A percentile compares a stretch with the other conserved stretches of the same genome.
Conservation (phyloP, 2,113 vertebrate genomes). For the Apodemus sylvaticus region DNA sequence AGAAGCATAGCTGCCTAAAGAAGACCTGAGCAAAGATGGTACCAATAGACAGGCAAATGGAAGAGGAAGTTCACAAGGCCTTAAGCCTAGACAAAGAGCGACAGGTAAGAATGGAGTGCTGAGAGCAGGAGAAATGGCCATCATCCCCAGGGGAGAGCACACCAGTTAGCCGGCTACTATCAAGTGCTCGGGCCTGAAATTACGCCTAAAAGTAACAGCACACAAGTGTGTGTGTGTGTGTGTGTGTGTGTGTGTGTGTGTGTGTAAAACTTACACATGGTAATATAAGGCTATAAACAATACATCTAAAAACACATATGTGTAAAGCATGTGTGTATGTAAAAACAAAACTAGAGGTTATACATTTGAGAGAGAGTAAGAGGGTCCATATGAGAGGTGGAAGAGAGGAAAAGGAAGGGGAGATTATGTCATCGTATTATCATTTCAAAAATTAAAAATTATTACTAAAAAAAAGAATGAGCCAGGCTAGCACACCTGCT, state of each 20-base stretch:
- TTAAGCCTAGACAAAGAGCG: not conserved
- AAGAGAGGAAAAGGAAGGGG: not conserved
- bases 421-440: not conserved
- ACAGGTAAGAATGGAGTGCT: not conserved
- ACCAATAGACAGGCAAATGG: not conserved
- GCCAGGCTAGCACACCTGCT: not conserved
- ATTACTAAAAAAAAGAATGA: not conserved
- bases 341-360: not conserved
- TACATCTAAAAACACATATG: not conserved
- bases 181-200: not conserved
- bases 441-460: not conserved
- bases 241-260: not conserved
- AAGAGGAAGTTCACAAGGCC: not conserved
- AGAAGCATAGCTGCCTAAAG: not conserved
- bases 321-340: not conserved
- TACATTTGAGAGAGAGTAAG: not conserved
- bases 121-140: not conserved
- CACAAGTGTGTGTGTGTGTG: not conserved
- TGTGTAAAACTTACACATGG: not conserved
- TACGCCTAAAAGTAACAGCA: not conserved
- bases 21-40: not conserved
- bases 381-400: accelerated
- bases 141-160: not conserved
- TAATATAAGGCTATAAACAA: not conserved
- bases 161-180: not conserved